Evolutionary conservation across 2,888 invertebrate species (phyloP).

Genomic region (Corbicula japonica): DNA sequence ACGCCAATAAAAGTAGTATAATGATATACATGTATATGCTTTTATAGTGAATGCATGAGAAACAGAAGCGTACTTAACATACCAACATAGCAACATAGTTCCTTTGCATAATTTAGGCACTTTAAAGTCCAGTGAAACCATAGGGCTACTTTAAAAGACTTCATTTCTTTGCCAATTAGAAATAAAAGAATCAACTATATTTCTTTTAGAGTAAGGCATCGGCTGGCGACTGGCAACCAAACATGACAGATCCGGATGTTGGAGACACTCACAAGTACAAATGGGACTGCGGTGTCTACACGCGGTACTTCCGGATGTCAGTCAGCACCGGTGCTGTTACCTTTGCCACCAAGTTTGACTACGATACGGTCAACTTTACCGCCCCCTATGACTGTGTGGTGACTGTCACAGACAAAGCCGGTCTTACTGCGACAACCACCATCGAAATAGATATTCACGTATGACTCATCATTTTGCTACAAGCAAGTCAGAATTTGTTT

Average conservation of each 20-base stretch:
- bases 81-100: too few species aligned
- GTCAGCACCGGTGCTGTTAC: constrained; percentile 32
- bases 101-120: too few species aligned
- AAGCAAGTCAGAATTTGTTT: too few species aligned
- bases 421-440: constrained; percentile 53
- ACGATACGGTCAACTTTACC: constrained; percentile 50
- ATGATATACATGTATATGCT: too few species aligned
- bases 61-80: too few species aligned
- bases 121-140: too few species aligned
- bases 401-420: constrained; percentile 57
- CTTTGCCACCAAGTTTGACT: constrained; percentile 56
- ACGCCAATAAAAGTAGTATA: too few species aligned
- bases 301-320: constrained; percentile 53
- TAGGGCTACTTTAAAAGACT: too few species aligned
- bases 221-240: constrained; percentile 41
- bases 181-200: too few species aligned
- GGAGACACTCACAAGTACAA: constrained; percentile 34
- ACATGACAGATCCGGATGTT: constrained; percentile 51
- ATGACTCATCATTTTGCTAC: not conserved
- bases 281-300: constrained; percentile 51
- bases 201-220: constrained; percentile 13
- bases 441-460: constrained; percentile 60
- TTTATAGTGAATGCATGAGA: too few species aligned
- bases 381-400: constrained; percentile 53
- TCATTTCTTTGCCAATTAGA: too few species aligned